These are phyloP conservation scores for Albula goreensis DNA, from an alignment of 2,113 vertebrate genomes.

Conservation along the genomic window DNA sequence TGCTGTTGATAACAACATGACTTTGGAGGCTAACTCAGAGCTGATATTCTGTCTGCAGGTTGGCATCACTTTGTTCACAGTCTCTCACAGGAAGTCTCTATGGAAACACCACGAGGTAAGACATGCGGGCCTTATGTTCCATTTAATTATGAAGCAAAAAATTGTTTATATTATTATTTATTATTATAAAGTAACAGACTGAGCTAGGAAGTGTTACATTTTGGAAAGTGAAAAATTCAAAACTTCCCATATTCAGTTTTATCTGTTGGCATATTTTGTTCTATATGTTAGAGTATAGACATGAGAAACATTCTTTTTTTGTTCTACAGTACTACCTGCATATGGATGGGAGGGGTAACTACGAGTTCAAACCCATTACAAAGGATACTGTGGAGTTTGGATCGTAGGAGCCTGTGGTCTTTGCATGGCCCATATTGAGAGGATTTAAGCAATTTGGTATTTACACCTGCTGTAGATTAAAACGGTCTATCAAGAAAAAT, in stretches of 20 bases:
- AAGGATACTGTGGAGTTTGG: conserved; percentile 93
- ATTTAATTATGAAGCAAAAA: no score
- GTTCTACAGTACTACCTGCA: conserved; percentile 84
- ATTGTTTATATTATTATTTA: no score
- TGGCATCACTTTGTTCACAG: conserved; percentile 95
- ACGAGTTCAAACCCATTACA: conserved; percentile 95
- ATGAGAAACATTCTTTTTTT: not conserved
- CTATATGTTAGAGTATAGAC: not conserved
- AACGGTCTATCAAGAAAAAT: not conserved
- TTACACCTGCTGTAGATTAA: not conserved
- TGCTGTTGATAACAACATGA: not conserved
- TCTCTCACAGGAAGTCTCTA: conserved; percentile 95
- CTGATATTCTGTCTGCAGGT: conserved; percentile 69
- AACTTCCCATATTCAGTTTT: not conserved
- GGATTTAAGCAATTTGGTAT: not conserved
- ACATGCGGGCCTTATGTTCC: no score
- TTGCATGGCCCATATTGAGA: not conserved
- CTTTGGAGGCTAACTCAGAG: not conserved
- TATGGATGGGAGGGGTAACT: conserved; percentile 96
- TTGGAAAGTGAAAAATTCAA: no score
- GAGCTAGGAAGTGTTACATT: no score
- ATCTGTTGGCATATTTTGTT: not conserved
- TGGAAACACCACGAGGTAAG: conserved; percentile 94
- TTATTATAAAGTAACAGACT: no score
- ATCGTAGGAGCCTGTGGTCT: conserved; percentile 68